Evolutionary conservation across 2,888 invertebrate genomes (phyloP).

Genomic region (Aplocera efformata): DNA sequence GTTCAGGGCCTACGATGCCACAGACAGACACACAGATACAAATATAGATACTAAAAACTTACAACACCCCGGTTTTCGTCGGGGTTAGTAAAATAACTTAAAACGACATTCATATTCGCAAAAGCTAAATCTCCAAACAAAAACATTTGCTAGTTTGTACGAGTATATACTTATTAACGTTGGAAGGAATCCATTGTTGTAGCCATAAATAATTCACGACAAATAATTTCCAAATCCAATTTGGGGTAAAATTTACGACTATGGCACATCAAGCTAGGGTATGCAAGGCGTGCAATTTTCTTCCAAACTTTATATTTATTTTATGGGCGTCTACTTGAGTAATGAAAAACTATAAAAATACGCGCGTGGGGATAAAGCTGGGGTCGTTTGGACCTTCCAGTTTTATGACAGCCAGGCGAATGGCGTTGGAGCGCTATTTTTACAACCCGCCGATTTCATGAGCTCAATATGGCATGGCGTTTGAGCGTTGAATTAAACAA

Average conservation of each 20-base stretch:
- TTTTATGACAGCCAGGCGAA: slow-evolving; percentile 67
- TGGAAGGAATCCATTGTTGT: slow-evolving; percentile 31
- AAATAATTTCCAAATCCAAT: slow-evolving; percentile 59
- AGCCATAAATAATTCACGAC: slow-evolving; percentile 51
- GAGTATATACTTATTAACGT: no score
- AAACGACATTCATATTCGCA: no score
- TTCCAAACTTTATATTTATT: slow-evolving; percentile 65
- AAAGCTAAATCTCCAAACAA: no score
- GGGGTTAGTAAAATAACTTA: no score
- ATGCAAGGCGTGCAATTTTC: slow-evolving; percentile 77
- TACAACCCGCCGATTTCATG: slow-evolving; percentile 67
- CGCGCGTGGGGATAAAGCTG: slow-evolving; percentile 66
- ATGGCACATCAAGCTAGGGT: slow-evolving; percentile 45
- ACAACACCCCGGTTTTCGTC: no score
- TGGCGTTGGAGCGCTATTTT: slow-evolving; percentile 61
- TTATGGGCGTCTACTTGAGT: slow-evolving; percentile 75
- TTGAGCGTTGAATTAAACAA: no score
- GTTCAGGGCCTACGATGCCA: no score
- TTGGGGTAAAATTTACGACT: slow-evolving; percentile 56
- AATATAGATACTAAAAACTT: no score
- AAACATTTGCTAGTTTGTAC: no score
- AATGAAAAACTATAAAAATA: slow-evolving; percentile 78
- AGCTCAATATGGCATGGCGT: slow-evolving; percentile 22
- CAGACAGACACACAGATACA: no score
- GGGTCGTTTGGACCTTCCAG: slow-evolving; percentile 69